Percentiles rank a stretch among this genome's conserved stretches.
Conservation (phyloP, 2,888 invertebrate genomes). For the Gymnosoma rotundatum region DNA sequence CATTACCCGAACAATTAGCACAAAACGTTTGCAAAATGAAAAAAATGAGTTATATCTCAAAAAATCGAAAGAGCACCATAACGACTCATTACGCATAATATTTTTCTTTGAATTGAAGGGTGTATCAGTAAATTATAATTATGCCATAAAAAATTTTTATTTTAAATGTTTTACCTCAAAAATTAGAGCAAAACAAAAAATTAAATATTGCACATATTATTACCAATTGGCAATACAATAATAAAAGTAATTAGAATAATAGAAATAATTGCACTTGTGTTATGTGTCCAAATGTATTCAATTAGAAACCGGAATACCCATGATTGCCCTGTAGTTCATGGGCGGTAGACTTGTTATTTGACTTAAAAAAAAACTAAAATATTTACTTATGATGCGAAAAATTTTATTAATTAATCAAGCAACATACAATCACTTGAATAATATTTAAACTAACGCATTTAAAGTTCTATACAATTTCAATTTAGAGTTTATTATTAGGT, state of each 20-base stretch:
- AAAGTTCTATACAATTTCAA: too few relatives aligned
- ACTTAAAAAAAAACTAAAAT: not conserved
- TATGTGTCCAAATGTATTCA: conserved; percentile 29
- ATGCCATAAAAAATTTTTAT: conserved; percentile 11
- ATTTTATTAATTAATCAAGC: too few relatives aligned
- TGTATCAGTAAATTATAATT: conserved; percentile 15
- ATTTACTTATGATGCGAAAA: too few relatives aligned
- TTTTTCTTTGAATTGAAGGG: conserved; percentile 10
- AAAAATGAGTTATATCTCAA: too few relatives aligned
- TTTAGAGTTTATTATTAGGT: too few relatives aligned
- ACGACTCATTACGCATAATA: not conserved
- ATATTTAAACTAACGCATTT: too few relatives aligned
- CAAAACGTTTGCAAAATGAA: too few relatives aligned
- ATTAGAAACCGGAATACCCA: not conserved
- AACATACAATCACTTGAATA: too few relatives aligned
- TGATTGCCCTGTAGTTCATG: conserved; percentile 12
- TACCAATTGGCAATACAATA: conserved; percentile 57
- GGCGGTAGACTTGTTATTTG: not conserved
- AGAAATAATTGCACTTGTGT: conserved; percentile 36
- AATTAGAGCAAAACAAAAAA: not conserved
- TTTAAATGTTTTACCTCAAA: conserved; percentile 50
- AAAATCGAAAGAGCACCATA: not conserved
- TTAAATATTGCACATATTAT: conserved; percentile 43
- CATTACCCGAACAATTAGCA: too few relatives aligned
- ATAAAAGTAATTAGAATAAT: conserved; percentile 46